Percentiles rank a stretch among this genome's conserved stretches.
Conservation (phyloP, 2,113 vertebrate species). For the Chaenogobius annularis region DNA sequence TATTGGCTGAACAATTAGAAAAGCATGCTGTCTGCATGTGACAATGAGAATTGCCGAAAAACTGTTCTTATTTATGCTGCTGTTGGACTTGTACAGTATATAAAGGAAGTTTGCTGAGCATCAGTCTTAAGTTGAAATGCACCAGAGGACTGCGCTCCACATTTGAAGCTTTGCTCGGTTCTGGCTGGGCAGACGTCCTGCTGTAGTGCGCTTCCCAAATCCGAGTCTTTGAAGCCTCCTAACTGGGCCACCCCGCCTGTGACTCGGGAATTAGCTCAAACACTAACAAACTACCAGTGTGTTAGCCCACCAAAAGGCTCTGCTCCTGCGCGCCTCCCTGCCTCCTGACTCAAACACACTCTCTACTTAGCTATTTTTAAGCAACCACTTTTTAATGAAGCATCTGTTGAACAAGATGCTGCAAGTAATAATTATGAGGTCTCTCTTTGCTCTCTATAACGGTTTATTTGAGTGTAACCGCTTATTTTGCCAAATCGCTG, state of each 20-base stretch:
- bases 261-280: slow-evolving; percentile 68
- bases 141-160: slow-evolving; percentile 39
- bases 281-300: slow-evolving; percentile 53
- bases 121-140: slow-evolving; percentile 21
- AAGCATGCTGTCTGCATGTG: slow-evolving; percentile 52
- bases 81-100: background rate
- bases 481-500: slow-evolving; percentile 38
- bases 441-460: slow-evolving; percentile 23
- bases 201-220: slow-evolving; percentile 56
- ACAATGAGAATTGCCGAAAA: background rate
- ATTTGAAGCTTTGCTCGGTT: slow-evolving; percentile 47
- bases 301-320: slow-evolving; percentile 49
- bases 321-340: slow-evolving; percentile 58
- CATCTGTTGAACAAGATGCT: slow-evolving; percentile 53
- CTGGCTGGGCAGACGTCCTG: slow-evolving; percentile 60
- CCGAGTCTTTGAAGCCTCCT: slow-evolving; percentile 71
- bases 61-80: slow-evolving; percentile 18
- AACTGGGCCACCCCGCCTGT: slow-evolving; percentile 73
- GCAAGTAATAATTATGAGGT: slow-evolving; percentile 54
- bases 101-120: background rate
- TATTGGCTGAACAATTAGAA: slow-evolving; percentile 28
- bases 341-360: slow-evolving; percentile 40
- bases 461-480: slow-evolving; percentile 9
- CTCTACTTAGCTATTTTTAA: slow-evolving; percentile 67
- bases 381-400: slow-evolving; percentile 65